These are phyloP conservation scores for Hylomyscus alleni DNA, from an alignment of 2,797 vertebrate genomes.

Conservation along the genomic window DNA sequence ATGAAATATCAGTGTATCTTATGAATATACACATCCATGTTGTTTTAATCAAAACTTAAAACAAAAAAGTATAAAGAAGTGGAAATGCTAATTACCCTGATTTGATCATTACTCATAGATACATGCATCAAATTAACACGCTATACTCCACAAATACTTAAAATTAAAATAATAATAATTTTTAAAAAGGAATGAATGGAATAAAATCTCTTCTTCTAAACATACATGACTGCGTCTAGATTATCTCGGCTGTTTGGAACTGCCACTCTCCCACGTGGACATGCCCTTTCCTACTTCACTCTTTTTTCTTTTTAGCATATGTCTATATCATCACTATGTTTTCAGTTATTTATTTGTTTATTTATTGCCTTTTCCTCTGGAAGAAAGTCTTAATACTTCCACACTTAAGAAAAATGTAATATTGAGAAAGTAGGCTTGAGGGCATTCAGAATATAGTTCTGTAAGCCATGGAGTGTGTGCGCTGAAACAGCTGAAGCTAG, in stretches of 20 bases:
- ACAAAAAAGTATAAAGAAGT: not conserved
- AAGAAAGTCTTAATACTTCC: not conserved
- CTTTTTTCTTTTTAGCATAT: not conserved
- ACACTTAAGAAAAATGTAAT: not conserved
- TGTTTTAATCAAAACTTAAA: not conserved
- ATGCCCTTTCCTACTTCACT: not conserved
- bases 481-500: not conserved
- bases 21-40: not conserved
- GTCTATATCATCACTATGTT: not conserved
- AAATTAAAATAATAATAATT: not conserved
- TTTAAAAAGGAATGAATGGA: not conserved
- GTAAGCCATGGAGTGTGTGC: rapidly evolving
- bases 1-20: not conserved
- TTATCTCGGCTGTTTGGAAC: not conserved
- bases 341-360: not conserved
- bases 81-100: not conserved
- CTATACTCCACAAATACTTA: not conserved
- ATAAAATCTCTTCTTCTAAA: not conserved
- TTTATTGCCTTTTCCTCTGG: not conserved
- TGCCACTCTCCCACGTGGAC: not conserved
- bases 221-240: not conserved
- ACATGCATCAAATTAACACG: not conserved
- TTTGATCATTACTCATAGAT: not conserved
- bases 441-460: not conserved
- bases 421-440: not conserved